A percentile compares a stretch with the other conserved stretches of the same genome.
Conservation (phyloP, 2,797 vertebrate species). For the Orientallactaga sibirica region DNA sequence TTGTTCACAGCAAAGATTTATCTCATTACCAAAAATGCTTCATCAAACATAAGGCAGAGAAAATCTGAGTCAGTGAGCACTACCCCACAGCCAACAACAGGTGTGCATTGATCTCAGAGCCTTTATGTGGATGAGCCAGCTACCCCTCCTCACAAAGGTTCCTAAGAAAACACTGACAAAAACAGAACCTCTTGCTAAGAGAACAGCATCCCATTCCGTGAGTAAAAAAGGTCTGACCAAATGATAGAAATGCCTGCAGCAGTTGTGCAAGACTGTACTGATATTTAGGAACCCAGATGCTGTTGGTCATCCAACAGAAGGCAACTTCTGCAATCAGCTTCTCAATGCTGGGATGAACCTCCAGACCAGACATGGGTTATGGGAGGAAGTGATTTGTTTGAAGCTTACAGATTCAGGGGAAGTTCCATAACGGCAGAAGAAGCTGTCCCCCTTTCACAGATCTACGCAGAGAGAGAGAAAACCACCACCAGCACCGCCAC, state of each 20-base stretch:
- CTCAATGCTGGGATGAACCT: too few species aligned
- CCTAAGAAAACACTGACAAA: neutral
- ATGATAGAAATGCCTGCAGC: too few species aligned
- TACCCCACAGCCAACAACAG: too few species aligned
- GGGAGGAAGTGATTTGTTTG: too few species aligned
- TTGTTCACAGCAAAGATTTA: conserved; percentile 63
- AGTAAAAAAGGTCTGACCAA: neutral
- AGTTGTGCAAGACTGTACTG: neutral
- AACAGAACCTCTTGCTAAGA: neutral
- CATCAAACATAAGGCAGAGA: conserved; percentile 41
- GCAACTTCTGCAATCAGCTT: too few species aligned
- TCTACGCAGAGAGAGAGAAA: too few species aligned
- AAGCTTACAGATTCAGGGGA: too few species aligned
- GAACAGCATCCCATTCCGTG: neutral
- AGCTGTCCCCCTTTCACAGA: too few species aligned
- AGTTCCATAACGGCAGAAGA: too few species aligned
- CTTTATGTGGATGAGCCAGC: neutral
- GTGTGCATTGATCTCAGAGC: neutral
- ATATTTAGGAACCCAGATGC: neutral
- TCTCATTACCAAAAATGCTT: conserved; percentile 62
- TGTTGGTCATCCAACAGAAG: too few species aligned
- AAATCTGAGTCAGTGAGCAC: neutral
- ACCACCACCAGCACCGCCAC: too few species aligned
- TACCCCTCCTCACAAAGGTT: neutral
- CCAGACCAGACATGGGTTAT: too few species aligned